Base-by-base conservation (phyloP, 1,140 invertebrate species). In the Meloidogyne hapla region DNA sequence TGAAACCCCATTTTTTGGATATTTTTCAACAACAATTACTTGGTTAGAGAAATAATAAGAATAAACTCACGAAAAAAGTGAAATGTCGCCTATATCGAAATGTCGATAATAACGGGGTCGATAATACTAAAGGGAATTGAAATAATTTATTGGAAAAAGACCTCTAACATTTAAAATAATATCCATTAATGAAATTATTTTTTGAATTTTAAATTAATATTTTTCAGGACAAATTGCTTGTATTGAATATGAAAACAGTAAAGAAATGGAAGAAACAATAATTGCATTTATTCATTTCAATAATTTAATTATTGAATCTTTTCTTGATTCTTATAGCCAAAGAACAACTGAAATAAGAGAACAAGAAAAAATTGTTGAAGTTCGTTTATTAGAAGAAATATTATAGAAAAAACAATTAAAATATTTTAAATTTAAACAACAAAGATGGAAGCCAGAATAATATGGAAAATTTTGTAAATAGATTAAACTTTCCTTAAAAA, bases 1-100 rank as follows among this genome's bases (percentile, higher is more conserved):
- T 83, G 21, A 83, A 83, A 77, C 83, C 81, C 8, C 81, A 83
- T 42, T 83, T 83, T 71, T 61, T 83, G 23, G 81, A 83, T 73
- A 69, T 83, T 28, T 83, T 81, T 63, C 80, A 82, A 45, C 83
- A 84, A 56, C 70, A 83, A 64, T 84, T 81, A n/a, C 68, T 79
- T 69, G 79, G 75, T 56, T 42, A 13, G 13, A 40, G 23, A 21
- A 38, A 40, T 28, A 2, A n/a, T n/a, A n/a, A n/a, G n/a, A n/a
- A n/a, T n/a, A n/a, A n/a, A n/a, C n/a, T n/a, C n/a, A n/a, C n/a
- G n/a, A n/a, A n/a, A n/a, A n/a, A n/a, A n/a, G n/a, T n/a, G n/a
- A n/a, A n/a, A n/a, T n/a, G n/a, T n/a, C n/a, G n/a, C n/a, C n/a
- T n/a, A n/a, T n/a, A n/a, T n/a, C n/a, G n/a, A n/a, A n/a, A n/a